Conservation (phyloP, 2,113 vertebrate species). For the Puntigrus tetrazona region DNA sequence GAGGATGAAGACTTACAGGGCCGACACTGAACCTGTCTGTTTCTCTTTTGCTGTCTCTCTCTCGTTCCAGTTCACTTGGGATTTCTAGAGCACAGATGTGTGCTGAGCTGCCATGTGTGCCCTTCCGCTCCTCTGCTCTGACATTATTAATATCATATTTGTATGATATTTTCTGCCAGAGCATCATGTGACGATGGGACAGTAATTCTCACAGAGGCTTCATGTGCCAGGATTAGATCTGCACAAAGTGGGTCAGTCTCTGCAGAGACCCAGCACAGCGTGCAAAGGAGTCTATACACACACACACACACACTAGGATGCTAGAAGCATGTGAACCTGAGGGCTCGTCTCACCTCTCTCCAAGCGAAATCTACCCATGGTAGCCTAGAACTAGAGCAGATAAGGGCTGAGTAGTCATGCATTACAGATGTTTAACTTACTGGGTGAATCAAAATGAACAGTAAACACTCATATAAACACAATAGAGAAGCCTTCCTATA, state of each 20-base stretch:
- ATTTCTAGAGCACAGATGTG: constrained; percentile 30
- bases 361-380: not conserved
- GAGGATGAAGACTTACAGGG: not conserved
- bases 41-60: not conserved
- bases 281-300: constrained; percentile 9
- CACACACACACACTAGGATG: constrained; percentile 19
- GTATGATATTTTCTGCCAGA: constrained; percentile 32
- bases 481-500: not conserved
- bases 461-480: not conserved
- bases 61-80: not conserved
- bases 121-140: not conserved
- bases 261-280: constrained; percentile 7
- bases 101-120: not conserved
- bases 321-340: not conserved
- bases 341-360: constrained; percentile 3
- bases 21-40: not conserved
- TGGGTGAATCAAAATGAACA: not conserved
- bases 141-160: constrained; percentile 43
- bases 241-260: constrained; percentile 52
- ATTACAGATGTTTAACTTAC: not conserved
- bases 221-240: constrained; percentile 49
- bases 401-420: not conserved
- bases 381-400: constrained; percentile 7
- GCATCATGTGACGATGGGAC: constrained; percentile 17
- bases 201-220: constrained; percentile 36